phyloP scores from a whole-genome alignment of 2,797 vertebrate species.

The Amazona ochrocephala region DNA sequence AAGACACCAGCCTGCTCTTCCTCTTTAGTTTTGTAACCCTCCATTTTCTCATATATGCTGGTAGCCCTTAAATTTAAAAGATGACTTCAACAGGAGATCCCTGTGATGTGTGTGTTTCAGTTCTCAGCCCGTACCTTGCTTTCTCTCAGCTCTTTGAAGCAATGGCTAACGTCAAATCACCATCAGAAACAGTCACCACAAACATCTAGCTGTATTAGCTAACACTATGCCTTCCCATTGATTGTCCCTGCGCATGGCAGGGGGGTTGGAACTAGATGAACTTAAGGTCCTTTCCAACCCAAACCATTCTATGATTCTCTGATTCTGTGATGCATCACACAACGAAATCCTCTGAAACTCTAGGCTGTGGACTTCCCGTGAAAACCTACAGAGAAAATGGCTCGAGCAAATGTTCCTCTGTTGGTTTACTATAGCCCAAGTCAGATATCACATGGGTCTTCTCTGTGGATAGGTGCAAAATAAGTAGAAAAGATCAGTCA shows the following conservation, averaged over 20 bases:
- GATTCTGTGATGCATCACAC: not conserved
- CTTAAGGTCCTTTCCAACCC: not conserved
- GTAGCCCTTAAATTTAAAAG: conserved; percentile 27
- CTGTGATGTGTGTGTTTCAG: not conserved
- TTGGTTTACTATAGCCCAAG: conserved; percentile 24
- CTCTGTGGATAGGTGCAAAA: conserved; percentile 65
- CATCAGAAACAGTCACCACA: not conserved
- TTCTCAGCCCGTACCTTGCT: not conserved
- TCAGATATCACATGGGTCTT: conserved; percentile 43
- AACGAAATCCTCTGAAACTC: conserved; percentile 15
- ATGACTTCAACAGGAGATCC: not conserved
- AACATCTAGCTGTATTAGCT: not conserved
- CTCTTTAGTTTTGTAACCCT: conserved; percentile 36
- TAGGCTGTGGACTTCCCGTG: not conserved
- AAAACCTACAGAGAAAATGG: not conserved
- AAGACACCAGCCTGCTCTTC: conserved; percentile 44
- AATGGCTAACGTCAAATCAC: not conserved
- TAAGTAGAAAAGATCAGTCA: conserved; percentile 44
- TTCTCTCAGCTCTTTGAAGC: conserved; percentile 8
- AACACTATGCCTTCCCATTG: not conserved
- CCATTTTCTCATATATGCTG: conserved; percentile 20
- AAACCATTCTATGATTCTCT: not conserved
- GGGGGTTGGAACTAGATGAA: not conserved
- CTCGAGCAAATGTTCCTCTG: not conserved
- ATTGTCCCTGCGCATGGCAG: not conserved